phyloP scores from a whole-genome alignment of 2,113 vertebrate genomes.

The Motacilla tschutschensis region DNA sequence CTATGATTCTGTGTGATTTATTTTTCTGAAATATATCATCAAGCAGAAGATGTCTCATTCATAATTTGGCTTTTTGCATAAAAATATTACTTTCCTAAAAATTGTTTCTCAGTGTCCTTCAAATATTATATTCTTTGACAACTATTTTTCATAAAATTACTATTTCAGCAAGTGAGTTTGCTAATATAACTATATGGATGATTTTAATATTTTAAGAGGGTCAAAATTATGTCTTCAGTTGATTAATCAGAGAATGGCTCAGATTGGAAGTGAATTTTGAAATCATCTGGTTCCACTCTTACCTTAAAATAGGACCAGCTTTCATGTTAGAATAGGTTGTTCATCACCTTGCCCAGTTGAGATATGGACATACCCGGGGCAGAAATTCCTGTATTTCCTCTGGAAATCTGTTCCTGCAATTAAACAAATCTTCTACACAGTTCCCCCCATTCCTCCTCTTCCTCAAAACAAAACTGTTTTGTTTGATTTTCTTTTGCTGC shows the following conservation, averaged over 20 bases:
- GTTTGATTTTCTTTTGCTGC: neutral
- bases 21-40: neutral
- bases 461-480: neutral
- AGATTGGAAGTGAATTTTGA: neutral
- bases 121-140: neutral
- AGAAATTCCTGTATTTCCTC: accelerated
- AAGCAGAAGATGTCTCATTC: neutral
- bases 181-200: accelerated
- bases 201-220: neutral
- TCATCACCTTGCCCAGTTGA: neutral
- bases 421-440: neutral
- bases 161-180: neutral
- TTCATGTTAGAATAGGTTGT: neutral
- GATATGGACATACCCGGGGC: accelerated
- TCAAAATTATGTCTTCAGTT: neutral
- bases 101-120: accelerated
- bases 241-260: neutral
- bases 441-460: no score
- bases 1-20: neutral
- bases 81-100: neutral
- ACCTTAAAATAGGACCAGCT: neutral
- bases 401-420: neutral
- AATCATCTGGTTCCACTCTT: neutral
- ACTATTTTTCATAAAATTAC: neutral
- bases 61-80: neutral